phyloP scores from a whole-genome alignment of 2,113 vertebrate genomes.

The Chlamydotis undulata region DNA sequence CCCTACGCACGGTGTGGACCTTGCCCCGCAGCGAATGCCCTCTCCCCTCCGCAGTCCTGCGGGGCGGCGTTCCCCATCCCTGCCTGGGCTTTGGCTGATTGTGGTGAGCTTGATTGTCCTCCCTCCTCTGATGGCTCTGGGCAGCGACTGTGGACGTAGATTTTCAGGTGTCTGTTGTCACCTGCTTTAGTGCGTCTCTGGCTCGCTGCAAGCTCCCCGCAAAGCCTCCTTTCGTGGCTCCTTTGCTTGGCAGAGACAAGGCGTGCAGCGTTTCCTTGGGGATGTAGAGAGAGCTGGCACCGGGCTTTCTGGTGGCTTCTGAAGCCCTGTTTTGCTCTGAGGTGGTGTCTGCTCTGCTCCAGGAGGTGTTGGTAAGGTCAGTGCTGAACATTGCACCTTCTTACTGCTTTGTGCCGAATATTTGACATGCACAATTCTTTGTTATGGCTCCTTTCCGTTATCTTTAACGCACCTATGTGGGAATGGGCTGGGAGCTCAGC shows the following conservation, averaged over 20 bases:
- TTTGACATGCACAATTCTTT: not conserved
- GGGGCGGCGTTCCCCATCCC: not conserved
- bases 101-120: not conserved
- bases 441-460: not conserved
- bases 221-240: not conserved
- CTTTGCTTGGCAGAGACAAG: not conserved
- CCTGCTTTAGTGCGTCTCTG: not conserved
- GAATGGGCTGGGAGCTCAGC: not conserved
- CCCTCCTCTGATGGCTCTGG: not conserved
- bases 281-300: rapidly evolving
- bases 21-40: rapidly evolving
- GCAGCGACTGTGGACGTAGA: rapidly evolving
- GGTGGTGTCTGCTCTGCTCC: not conserved
- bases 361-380: not conserved
- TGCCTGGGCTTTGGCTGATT: not conserved
- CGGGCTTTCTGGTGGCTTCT: not conserved
- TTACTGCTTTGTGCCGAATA: rapidly evolving
- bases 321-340: not conserved
- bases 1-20: rapidly evolving
- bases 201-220: not conserved
- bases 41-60: not conserved
- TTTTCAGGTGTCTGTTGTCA: not conserved
- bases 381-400: not conserved
- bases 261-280: rapidly evolving
- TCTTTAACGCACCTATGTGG: rapidly evolving